Conservation (phyloP, 2,888 invertebrate species). For the Acanthosoma haemorrhoidale region DNA sequence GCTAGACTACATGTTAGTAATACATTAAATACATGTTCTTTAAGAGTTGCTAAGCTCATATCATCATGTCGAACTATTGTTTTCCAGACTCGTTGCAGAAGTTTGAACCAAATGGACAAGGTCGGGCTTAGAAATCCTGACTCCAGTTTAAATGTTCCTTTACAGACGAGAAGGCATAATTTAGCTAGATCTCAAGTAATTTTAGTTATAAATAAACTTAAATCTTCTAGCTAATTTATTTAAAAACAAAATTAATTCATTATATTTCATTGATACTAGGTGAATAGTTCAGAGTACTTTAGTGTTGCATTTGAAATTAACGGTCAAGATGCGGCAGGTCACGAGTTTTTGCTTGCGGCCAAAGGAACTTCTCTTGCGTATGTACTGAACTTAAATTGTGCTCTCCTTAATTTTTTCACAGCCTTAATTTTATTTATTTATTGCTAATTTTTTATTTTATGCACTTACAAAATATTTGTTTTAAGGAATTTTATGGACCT, state of each 20-base stretch:
- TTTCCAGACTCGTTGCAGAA: slow-evolving; percentile 35
- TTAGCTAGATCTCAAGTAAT: slow-evolving; percentile 56
- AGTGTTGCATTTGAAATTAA: slow-evolving; percentile 64
- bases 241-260: background rate
- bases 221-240: background rate
- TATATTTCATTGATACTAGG: slow-evolving; percentile 47
- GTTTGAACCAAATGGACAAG: slow-evolving; percentile 38
- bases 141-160: slow-evolving; percentile 36
- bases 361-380: slow-evolving; percentile 62
- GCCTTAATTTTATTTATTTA: background rate
- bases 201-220: background rate
- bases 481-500: no score
- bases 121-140: slow-evolving; percentile 33
- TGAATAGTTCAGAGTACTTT: slow-evolving; percentile 67
- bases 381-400: slow-evolving; percentile 49
- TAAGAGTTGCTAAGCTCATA: background rate
- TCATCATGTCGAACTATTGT: background rate
- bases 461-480: no score
- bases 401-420: background rate
- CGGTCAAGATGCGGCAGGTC: slow-evolving; percentile 49
- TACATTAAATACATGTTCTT: slow-evolving; percentile 48
- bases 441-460: no score
- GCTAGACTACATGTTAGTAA: slow-evolving; percentile 49
- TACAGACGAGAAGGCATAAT: slow-evolving; percentile 49
- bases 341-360: slow-evolving; percentile 60